Evolutionary conservation across 1,140 invertebrate species (phyloP), one percentile per base, ranked within the genome.

Genomic region (Lanistes nyassanus): DNA sequence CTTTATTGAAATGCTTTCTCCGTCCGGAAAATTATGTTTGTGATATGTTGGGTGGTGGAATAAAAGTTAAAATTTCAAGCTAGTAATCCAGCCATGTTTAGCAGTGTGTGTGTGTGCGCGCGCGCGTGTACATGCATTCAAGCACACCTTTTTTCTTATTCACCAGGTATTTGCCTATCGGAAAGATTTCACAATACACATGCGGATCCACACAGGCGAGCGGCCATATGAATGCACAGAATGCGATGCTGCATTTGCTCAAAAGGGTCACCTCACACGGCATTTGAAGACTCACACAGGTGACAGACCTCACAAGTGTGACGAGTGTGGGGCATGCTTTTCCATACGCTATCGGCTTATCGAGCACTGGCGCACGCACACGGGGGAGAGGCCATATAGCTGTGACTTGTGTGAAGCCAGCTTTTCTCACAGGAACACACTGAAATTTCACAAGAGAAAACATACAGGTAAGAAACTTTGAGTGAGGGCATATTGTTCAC

Each of bases 331-430:
- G 0, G 64, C 74, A 16, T 34, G 64, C 11, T 75, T 75, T 31
- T 26, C 64, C 64, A 58, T 67, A 47, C 53, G 53, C 64, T 67
- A 58, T 51, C 65, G 65, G 26, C 51, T 75, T 34, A 23, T 66
- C 0, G 64, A 68, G 16, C 74, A 75, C 65, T 58, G 62, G 74
- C 51, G 74, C 19, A 67, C 53, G 6, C 74, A 75, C 74, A 75
- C 74, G 29, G 65, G 65, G 53, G 74, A 67, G n/a, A 39, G 65
- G 4, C 74, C 74, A 4, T 67, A 75, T 23, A 37, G 26, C 34
- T 75, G 74, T 39, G n/a, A 65, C 9, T 13, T 75, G 23, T 75
- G 74, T 60, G 34, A 47, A 16, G 64, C 65, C 26, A 65, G 47
- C 42, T 75, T 75, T 36, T 56, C 64, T 53, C 62, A 75, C 31